Evolutionary conservation across 2,113 vertebrate species (phyloP), one percentile per base, ranked within the genome.

Genomic region (Malurus alboscapulatus): DNA sequence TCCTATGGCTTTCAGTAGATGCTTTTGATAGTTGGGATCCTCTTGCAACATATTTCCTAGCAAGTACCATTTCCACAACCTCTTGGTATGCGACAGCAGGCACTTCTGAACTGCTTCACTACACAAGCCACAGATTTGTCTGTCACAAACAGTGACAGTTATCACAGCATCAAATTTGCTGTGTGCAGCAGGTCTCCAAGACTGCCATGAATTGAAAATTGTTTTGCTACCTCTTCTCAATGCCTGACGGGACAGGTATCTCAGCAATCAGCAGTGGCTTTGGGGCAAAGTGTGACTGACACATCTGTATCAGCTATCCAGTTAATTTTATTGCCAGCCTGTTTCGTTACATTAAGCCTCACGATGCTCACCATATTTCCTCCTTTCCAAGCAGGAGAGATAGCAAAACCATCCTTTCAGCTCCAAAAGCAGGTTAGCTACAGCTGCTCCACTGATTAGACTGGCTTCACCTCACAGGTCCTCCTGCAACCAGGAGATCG

Each of bases 61-160:
- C 66, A 79, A 91, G 83, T 21, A 58, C 77, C 80, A 75, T 93
- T 84, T 94, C 81, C 90, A 36, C 50, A 82, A 84, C 73, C 92
- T 88, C 59, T 79, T 97, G 91, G 69, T 97, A 93, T 76, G 88
- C 93, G n/a, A 95, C 79, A 97, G 88, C 67, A 96, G 91, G 74
- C 88, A 44, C 87, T 97, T 95, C 90, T 90, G 93, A 88, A 86
- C 79, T 67, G 95, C 92, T 90, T 95, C 88, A 30, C 75, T 95
- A 86, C 91, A 95, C 79, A 96, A 88, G 55, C 95, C 93, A 78
- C 96, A 97, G 82, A 95, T 94, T 76, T 90, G 92, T 88, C 94
- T 95, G 92, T 95, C 95, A 85, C 93, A 92, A 88, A 96, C 84
- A 69, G 90, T 82, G 87, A 95, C 91, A 86, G 77, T 95, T 91